phyloP scores from a whole-genome alignment of 2,113 vertebrate genomes.

The Hemiprocne comata region DNA sequence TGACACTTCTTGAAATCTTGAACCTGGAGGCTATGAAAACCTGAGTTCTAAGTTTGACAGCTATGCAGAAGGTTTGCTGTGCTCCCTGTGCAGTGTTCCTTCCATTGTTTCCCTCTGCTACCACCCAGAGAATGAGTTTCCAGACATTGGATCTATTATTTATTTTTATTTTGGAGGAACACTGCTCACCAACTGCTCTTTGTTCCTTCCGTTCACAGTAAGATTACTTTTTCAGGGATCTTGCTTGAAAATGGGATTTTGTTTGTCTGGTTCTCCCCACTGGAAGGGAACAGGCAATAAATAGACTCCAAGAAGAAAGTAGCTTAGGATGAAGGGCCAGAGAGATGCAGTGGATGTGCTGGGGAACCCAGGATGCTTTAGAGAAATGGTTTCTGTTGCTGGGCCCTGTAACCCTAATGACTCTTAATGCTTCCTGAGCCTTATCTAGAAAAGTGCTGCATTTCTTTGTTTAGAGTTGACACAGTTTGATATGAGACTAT shows the following conservation, averaged over 20 bases:
- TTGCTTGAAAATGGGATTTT: not conserved
- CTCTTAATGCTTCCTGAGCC: not conserved
- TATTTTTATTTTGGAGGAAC: not conserved
- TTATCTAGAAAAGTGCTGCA: not conserved
- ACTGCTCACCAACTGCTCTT: not conserved
- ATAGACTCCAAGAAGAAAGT: not conserved
- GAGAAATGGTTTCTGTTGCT: not conserved
- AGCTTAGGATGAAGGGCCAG: not conserved
- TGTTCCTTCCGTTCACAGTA: not conserved
- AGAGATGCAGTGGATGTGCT: not conserved
- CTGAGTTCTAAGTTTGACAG: not conserved
- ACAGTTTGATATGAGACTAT: not conserved
- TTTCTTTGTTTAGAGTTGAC: not conserved
- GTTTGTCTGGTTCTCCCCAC: not conserved
- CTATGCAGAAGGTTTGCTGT: not conserved
- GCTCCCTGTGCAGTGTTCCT: not conserved
- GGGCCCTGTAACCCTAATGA: not conserved
- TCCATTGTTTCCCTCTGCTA: not conserved
- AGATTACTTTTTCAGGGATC: not conserved
- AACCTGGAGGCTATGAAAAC: constrained; percentile 15
- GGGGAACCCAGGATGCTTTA: not conserved
- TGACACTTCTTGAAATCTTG: not conserved
- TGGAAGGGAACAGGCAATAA: not conserved
- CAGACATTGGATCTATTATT: not conserved
- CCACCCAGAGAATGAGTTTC: not conserved